Evolutionary conservation across 2,797 vertebrate genomes (phyloP).

Genomic region (Melanotaenia parkinsoni): DNA sequence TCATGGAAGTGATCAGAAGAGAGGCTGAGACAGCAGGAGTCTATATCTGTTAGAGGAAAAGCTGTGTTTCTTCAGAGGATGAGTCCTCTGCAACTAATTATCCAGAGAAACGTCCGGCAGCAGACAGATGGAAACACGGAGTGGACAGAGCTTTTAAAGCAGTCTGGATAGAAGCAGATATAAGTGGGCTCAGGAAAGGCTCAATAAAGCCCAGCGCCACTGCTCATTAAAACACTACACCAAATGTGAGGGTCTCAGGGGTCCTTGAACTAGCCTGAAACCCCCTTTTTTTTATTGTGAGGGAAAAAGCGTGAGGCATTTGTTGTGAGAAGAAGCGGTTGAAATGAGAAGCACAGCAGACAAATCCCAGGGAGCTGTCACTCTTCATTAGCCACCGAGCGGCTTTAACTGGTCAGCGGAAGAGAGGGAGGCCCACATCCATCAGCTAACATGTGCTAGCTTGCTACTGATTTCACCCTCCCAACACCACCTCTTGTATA

Average conservation of each 20-base stretch:
- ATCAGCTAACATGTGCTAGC: constrained; percentile 78
- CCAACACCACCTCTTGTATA: constrained; percentile 50
- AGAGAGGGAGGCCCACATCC: constrained; percentile 68
- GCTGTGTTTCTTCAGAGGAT: constrained; percentile 44
- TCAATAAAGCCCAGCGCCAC: constrained; percentile 60
- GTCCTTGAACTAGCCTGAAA: constrained; percentile 72
- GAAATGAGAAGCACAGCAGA: constrained; percentile 79
- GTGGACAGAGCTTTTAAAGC: constrained; percentile 58
- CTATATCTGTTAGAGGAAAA: constrained; percentile 58
- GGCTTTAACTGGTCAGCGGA: constrained; percentile 77
- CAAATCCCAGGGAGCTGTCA: constrained; percentile 83
- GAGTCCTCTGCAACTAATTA: constrained; percentile 65
- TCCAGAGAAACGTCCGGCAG: constrained; percentile 57
- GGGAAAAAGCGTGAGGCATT: constrained; percentile 69
- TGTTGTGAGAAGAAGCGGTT: constrained; percentile 77
- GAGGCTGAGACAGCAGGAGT: constrained; percentile 36
- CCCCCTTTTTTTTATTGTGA: constrained; percentile 58
- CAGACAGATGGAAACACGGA: constrained; percentile 52
- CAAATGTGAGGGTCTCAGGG: constrained; percentile 69
- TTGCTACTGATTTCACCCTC: constrained; percentile 65
- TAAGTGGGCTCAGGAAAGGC: constrained; percentile 56
- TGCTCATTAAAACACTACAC: constrained; percentile 75
- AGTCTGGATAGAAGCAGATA: constrained; percentile 55
- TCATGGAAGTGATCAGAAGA: constrained; percentile 47
- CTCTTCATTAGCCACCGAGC: constrained; percentile 81